A percentile compares a stretch with the other conserved stretches of the same genome.
Conservation (phyloP, 2,797 vertebrate species). For the Bradypodion pumilum region DNA sequence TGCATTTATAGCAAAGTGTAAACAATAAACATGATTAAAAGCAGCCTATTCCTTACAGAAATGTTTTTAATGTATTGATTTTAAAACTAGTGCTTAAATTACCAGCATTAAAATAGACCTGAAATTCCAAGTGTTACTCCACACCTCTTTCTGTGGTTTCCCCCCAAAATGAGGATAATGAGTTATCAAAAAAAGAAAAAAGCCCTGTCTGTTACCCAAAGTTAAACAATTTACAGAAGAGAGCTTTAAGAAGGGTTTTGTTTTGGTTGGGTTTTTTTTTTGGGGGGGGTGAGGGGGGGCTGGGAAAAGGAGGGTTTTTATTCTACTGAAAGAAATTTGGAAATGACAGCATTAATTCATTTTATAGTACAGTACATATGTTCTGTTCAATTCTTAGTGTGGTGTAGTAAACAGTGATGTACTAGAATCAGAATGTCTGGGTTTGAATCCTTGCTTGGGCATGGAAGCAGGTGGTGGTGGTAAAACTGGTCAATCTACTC, state of each 20-base stretch:
- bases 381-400: too few species aligned
- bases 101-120: not conserved
- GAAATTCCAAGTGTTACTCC: not conserved
- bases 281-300: too few species aligned
- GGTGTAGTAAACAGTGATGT: too few species aligned
- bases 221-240: not conserved
- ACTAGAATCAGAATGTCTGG: too few species aligned
- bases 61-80: not conserved
- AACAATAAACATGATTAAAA: slow-evolving; percentile 18
- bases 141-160: not conserved
- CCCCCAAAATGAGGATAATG: not conserved
- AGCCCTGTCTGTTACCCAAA: too few species aligned
- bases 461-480: too few species aligned
- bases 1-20: not conserved
- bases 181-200: not conserved
- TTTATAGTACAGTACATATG: not conserved
- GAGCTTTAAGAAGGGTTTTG: too few species aligned
- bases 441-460: too few species aligned
- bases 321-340: too few species aligned
- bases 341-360: not conserved
- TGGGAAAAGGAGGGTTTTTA: too few species aligned
- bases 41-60: not conserved
- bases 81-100: not conserved
- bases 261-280: too few species aligned
- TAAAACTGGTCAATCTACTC: too few species aligned